A percentile compares a stretch with the other conserved stretches of the same genome.
These are phyloP conservation scores for Sorex araneus DNA, from an alignment of 2,113 vertebrate species.

Conservation along the genomic window DNA sequence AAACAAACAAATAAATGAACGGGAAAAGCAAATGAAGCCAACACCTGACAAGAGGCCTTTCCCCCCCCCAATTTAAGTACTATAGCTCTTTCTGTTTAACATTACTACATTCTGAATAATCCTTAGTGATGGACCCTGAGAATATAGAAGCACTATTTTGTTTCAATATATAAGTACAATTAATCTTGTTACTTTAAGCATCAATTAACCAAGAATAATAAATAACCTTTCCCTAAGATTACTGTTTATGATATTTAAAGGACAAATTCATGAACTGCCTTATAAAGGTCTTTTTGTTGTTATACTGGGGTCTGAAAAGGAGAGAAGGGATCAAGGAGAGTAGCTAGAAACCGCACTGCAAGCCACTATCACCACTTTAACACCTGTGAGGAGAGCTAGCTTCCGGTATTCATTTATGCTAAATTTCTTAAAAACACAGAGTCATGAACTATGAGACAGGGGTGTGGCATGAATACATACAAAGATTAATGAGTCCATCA, in stretches of 20 bases:
- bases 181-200: background rate
- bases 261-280: background rate
- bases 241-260: slow-evolving; percentile 24
- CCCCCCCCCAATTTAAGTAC: background rate
- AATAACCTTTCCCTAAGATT: slow-evolving; percentile 1
- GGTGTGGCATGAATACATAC: background rate
- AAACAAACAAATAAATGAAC: no score
- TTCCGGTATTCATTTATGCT: slow-evolving; percentile 28
- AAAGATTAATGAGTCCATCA: slow-evolving; percentile 3
- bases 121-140: background rate
- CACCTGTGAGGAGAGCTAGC: background rate
- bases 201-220: no score
- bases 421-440: slow-evolving; percentile 45
- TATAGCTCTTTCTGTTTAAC: slow-evolving; percentile 11
- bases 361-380: background rate
- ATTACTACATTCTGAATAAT: background rate
- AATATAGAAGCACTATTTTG: slow-evolving; percentile 34
- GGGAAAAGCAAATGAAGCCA: background rate
- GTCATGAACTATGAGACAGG: background rate
- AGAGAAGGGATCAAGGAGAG: background rate
- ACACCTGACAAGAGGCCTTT: background rate
- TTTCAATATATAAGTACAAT: background rate
- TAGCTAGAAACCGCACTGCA: background rate
- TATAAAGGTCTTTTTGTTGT: slow-evolving; percentile 32
- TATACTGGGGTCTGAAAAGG: slow-evolving; percentile 1